These are phyloP conservation scores for Octopus sinensis DNA, from an alignment of 1,140 invertebrate species.

Conservation along the genomic window DNA sequence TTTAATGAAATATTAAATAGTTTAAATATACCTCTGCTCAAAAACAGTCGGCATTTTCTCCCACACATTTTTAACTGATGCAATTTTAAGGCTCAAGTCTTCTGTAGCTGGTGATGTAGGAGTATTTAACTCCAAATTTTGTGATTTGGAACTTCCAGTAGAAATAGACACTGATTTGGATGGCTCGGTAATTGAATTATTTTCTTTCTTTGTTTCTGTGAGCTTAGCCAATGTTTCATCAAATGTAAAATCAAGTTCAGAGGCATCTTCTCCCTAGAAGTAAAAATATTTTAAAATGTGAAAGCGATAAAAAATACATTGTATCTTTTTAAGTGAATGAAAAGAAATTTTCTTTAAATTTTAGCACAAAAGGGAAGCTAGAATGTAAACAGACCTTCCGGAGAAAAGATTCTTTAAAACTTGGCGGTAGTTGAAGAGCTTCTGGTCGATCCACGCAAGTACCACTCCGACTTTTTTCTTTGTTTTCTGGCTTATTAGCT, in stretches of 20 bases:
- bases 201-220: constrained; percentile 69
- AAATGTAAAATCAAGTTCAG: constrained; percentile 83
- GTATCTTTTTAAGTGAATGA: neutral
- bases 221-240: constrained; percentile 63
- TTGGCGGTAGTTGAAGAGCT: constrained; percentile 52
- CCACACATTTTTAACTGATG: constrained; percentile 87
- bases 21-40: constrained; percentile 43
- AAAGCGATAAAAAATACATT: neutral
- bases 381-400: constrained; percentile 35
- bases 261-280: constrained; percentile 71
- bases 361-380: neutral
- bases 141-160: constrained; percentile 54
- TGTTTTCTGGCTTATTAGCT: constrained; percentile 47
- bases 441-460: constrained; percentile 42
- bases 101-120: constrained; percentile 73
- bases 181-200: constrained; percentile 24
- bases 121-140: constrained; percentile 57
- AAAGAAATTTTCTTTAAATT: constrained; percentile 5
- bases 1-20: no score
- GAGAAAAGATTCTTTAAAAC: constrained; percentile 49
- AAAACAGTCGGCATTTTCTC: constrained; percentile 69
- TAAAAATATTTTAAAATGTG: constrained; percentile 23
- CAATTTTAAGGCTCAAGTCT: constrained; percentile 89
- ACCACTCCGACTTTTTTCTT: constrained; percentile 28
- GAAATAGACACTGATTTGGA: constrained; percentile 65